Evolutionary conservation across 1,140 invertebrate species (phyloP), one percentile per base, ranked within the genome.

Genomic region (Rhopalosiphum maidis): DNA sequence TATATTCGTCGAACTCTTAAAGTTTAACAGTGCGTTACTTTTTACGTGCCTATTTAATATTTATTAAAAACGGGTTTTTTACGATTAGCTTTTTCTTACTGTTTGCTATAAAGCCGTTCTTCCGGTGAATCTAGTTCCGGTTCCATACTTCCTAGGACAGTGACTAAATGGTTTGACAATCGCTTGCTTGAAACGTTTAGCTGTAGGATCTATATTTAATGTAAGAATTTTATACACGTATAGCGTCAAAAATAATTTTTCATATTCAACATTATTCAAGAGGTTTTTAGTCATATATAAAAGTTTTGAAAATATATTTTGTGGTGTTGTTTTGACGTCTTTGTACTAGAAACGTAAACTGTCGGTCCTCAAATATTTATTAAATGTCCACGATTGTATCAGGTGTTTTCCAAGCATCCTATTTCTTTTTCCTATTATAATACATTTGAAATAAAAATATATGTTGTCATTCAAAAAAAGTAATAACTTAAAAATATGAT

Each of bases 131-230:
- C 43, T n/a, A 87, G 23, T 89, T 89, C 87, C 48, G 48, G 48
- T 89, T 54, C n/a, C 21, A 35, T 15, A 51, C 23, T 89, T 54
- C n/a, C 21, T 15, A 35, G 35, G 88, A 9, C 35, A 54, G 88
- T 89, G 88, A 89, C 88, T 89, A 55, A 89, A 88, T 9, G 88
- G 51, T 89, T 89, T 55, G 48, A 51, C 35, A 55, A 89, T 35
- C n/a, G 48, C 55, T 89, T 22, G n/a, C 48, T 89, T 23, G 48
- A 89, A 54, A 89, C 11, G n/a, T 6, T 89, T 37, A 37, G 5
- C 46, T 35, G 3, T 11, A 68, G 60, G 21, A 5, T 37, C 35
- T 22, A 51, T 35, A 25, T 89, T 35, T 23, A 54, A 35, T 25
- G 46, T 37, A 37, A 22, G 9, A 21, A 23, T 89, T 89, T 37